phyloP scores from a whole-genome alignment of 2,888 invertebrate species.

The Patella ulyssiponensis region DNA sequence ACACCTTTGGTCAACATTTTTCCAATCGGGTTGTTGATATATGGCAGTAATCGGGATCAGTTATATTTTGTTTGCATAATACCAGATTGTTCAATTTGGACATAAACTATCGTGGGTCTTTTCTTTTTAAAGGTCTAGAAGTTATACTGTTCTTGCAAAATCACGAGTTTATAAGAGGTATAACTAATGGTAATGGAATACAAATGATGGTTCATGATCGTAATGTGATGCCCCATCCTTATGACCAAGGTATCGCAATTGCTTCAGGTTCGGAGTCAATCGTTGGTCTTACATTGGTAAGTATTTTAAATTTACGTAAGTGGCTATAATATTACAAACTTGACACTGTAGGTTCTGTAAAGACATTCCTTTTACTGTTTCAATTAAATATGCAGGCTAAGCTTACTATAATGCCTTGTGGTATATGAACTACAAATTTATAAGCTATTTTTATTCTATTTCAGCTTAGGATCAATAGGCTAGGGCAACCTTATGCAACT shows the following conservation, averaged over 20 bases:
- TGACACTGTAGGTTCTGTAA: no score
- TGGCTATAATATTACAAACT: no score
- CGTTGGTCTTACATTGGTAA: conserved; percentile 51
- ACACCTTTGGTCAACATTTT: no score
- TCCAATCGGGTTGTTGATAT: no score
- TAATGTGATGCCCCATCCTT: conserved; percentile 47
- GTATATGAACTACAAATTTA: no score
- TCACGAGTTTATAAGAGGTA: conserved; percentile 49
- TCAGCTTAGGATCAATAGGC: conserved; percentile 15
- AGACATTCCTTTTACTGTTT: no score
- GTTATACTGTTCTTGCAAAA: conserved; percentile 51
- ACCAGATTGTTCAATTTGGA: no score
- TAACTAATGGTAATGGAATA: conserved; percentile 49
- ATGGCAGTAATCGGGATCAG: no score
- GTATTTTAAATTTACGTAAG: not conserved
- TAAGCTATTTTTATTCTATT: not conserved
- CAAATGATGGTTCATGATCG: conserved; percentile 48
- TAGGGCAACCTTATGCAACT: conserved; percentile 10
- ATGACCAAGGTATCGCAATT: conserved; percentile 47
- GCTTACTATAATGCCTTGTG: no score
- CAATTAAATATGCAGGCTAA: no score
- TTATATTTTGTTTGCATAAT: no score
- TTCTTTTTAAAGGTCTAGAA: conserved; percentile 43
- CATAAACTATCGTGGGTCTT: not conserved
- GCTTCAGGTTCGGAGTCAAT: conserved; percentile 43